phyloP scores from a whole-genome alignment of 2,113 vertebrate genomes.

The Jaculus jaculus region DNA sequence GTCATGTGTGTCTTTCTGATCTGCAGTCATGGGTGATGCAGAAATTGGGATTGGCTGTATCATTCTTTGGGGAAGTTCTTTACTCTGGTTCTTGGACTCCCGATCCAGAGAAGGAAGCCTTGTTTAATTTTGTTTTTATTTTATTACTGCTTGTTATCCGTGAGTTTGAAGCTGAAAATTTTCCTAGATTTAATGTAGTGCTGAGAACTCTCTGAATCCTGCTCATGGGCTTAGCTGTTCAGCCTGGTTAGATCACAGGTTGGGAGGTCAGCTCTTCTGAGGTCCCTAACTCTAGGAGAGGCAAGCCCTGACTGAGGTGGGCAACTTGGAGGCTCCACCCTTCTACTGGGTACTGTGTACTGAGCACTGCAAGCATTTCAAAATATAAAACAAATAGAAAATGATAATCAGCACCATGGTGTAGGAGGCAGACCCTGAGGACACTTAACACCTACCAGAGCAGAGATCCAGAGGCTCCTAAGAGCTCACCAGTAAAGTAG shows the following conservation, averaged over 20 bases:
- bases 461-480: too few relatives aligned
- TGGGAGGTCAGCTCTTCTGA: not conserved
- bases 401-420: too few relatives aligned
- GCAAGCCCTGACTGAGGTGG: not conserved
- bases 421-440: too few relatives aligned
- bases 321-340: rapidly evolving
- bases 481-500: too few relatives aligned
- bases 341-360: rapidly evolving
- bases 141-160: not conserved
- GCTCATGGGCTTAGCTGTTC: not conserved
- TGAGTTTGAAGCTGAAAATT: not conserved
- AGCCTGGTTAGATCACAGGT: not conserved
- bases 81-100: not conserved
- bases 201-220: not conserved
- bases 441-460: too few relatives aligned
- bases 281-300: not conserved
- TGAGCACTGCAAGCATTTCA: not conserved
- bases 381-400: not conserved
- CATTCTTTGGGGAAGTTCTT: not conserved
- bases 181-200: not conserved
- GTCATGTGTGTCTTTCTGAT: not conserved
- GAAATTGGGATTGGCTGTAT: not conserved
- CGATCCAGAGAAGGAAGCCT: not conserved
- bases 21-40: not conserved
- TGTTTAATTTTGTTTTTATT: not conserved